A percentile compares a stretch with the other conserved stretches of the same genome.
These are phyloP conservation scores for Sebastiscus tertius DNA, from an alignment of 2,797 vertebrate species.

Conservation along the genomic window DNA sequence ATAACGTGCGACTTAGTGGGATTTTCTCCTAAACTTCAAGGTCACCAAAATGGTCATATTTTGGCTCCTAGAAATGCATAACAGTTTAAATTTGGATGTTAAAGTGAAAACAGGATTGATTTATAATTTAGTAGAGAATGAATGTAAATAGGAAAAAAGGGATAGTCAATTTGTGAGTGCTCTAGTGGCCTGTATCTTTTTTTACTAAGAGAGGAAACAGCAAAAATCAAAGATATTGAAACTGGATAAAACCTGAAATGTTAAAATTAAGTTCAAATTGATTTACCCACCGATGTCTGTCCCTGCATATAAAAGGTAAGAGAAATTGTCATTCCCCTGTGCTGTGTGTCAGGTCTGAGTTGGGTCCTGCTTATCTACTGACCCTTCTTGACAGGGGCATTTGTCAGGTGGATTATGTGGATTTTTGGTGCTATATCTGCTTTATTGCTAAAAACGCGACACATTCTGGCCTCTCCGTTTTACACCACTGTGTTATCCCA, in stretches of 20 bases:
- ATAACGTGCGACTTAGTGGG: background rate
- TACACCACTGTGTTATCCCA: slow-evolving; percentile 36
- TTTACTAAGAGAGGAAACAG: background rate
- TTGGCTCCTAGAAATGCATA: background rate
- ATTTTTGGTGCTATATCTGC: slow-evolving; percentile 57
- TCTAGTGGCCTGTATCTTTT: background rate
- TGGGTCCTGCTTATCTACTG: slow-evolving; percentile 52
- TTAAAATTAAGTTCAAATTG: background rate
- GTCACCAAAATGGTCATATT: background rate
- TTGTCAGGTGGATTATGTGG: slow-evolving; percentile 71
- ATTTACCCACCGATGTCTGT: background rate
- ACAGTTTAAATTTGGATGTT: background rate
- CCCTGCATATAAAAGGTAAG: background rate
- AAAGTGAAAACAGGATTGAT: background rate
- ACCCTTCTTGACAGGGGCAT: slow-evolving; percentile 67
- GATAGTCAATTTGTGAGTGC: background rate
- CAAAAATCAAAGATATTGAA: slow-evolving; percentile 23
- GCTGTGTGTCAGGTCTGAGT: slow-evolving; percentile 37
- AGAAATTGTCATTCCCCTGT: background rate
- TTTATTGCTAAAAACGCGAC: slow-evolving; percentile 54
- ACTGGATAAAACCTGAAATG: background rate
- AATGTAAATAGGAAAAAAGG: background rate
- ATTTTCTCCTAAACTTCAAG: background rate
- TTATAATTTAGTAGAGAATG: background rate
- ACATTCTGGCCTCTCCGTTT: slow-evolving; percentile 50